Conservation (phyloP, 35 echinoderm and acorn worm species). For the Strongylocentrotus purpuratus region DNA sequence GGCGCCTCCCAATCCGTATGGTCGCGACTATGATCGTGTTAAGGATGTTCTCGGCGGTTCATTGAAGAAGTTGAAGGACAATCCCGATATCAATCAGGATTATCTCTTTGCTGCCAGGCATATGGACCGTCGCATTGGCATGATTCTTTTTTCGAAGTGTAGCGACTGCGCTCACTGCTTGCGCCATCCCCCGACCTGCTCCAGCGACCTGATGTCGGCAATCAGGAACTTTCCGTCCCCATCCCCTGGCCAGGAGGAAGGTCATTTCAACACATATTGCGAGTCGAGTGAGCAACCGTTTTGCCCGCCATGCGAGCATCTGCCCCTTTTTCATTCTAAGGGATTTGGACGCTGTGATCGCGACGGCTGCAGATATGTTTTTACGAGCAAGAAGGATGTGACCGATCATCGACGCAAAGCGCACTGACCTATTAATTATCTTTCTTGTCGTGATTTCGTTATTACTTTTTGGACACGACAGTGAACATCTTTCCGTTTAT, state of each 20-base stretch:
- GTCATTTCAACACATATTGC: neutral
- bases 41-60: no score
- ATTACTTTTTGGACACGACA: no score
- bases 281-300: neutral
- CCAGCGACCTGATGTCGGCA: neutral
- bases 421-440: no score
- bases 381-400: no score
- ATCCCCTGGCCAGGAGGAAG: neutral
- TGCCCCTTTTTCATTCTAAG: neutral
- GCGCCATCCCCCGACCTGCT: neutral
- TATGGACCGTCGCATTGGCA: constrained; percentile 30
- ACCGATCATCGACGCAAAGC: no score
- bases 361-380: no score
- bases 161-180: neutral
- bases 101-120: constrained; percentile 1
- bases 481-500: no score
- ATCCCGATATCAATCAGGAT: constrained; percentile 1
- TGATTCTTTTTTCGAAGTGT: neutral
- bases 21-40: no score
- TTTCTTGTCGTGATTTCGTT: no score
- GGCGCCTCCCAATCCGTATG: no score
- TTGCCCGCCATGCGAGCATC: neutral
- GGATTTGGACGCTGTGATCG: no score
- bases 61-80: neutral
- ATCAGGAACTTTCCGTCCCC: neutral